These are phyloP conservation scores for Drosophila parabipectinata DNA, from an alignment of 1,140 invertebrate genomes.

Conservation along the genomic window DNA sequence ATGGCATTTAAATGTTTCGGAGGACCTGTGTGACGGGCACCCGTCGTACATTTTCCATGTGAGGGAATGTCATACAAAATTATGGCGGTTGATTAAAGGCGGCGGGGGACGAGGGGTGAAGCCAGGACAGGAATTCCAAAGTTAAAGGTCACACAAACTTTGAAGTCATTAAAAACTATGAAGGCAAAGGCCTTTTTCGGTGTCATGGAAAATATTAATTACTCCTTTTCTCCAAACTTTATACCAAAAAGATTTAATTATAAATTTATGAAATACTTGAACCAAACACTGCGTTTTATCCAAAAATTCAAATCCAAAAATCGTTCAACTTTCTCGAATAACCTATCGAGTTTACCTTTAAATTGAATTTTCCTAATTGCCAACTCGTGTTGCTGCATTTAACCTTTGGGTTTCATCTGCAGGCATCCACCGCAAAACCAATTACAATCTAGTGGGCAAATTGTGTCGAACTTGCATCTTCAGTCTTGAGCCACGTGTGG, in stretches of 20 bases:
- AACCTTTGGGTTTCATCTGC: constrained; percentile 45
- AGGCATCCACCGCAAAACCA: constrained; percentile 46
- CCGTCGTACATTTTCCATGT: constrained; percentile 29
- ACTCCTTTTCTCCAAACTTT: background rate
- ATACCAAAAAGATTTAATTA: too few species aligned
- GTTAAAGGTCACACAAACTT: constrained; percentile 16
- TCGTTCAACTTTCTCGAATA: constrained; percentile 1
- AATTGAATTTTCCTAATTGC: constrained; percentile 49
- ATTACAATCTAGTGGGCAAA: constrained; percentile 44
- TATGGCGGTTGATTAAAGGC: constrained; percentile 43
- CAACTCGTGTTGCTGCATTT: constrained; percentile 37
- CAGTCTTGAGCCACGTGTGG: constrained; percentile 30
- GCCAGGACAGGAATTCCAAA: background rate
- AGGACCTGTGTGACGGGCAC: constrained; percentile 23
- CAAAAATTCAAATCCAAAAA: background rate
- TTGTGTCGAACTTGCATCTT: constrained; percentile 35
- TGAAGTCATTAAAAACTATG: background rate
- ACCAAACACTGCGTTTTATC: background rate
- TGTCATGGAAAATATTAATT: background rate
- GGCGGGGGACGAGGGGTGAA: background rate
- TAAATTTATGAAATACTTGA: background rate
- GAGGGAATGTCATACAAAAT: constrained; percentile 56
- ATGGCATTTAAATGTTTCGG: constrained; percentile 72
- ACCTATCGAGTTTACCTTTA: constrained; percentile 15
- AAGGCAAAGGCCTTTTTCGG: background rate